Percentiles rank a stretch among this genome's conserved stretches.
Conservation (phyloP, 2,888 invertebrate species). For the Melanchra persicariae region DNA sequence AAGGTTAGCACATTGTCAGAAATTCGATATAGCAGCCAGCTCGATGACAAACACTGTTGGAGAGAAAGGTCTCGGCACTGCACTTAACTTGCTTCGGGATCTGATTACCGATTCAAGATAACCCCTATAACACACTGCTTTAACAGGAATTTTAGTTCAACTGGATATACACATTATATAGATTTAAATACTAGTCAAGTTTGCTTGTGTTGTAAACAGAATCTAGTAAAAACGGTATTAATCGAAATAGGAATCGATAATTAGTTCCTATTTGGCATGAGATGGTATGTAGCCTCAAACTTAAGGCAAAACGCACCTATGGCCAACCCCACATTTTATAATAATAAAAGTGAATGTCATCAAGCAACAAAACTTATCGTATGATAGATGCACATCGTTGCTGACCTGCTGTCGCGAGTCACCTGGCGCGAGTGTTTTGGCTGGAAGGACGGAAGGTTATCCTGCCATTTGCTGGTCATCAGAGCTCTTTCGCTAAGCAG, state of each 20-base stretch:
- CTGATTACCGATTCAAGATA: constrained; percentile 25
- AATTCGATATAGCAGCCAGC: constrained; percentile 14
- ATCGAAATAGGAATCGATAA: not conserved
- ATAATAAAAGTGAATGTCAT: not conserved
- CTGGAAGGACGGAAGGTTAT: constrained; percentile 45
- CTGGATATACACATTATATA: not conserved
- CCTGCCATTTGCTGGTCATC: constrained; percentile 52
- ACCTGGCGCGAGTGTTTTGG: constrained; percentile 39
- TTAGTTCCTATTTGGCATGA: not conserved
- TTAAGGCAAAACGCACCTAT: not conserved
- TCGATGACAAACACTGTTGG: not conserved
- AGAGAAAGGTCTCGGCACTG: constrained; percentile 7
- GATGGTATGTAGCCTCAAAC: no score
- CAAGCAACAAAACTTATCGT: constrained; percentile 1
- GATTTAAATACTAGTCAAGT: not conserved
- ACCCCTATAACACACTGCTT: not conserved
- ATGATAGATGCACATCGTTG: constrained; percentile 29
- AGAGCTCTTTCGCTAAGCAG: constrained; percentile 47
- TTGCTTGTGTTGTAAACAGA: not conserved
- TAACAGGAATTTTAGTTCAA: not conserved
- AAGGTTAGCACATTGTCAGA: not conserved
- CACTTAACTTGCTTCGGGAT: constrained; percentile 23
- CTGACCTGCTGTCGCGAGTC: constrained; percentile 34
- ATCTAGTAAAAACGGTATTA: not conserved
- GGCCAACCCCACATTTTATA: no score